Conservation (phyloP, 2,888 invertebrate species). For the Caenorhabditis uteleia region DNA sequence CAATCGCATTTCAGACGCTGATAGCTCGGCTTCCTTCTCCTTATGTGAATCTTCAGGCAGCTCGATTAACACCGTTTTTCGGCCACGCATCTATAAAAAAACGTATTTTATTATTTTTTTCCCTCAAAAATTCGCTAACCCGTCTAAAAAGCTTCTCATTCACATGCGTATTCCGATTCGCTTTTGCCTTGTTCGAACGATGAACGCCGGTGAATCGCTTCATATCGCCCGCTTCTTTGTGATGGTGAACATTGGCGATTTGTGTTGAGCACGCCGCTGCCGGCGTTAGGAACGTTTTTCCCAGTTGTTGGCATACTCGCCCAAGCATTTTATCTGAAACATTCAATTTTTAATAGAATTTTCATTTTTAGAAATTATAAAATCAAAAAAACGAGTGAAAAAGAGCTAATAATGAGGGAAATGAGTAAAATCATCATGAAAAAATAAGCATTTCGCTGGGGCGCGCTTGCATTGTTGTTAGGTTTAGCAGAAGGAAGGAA, state of each 20-base stretch:
- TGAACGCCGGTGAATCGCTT: slow-evolving; percentile 54
- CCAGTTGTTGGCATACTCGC: slow-evolving; percentile 22
- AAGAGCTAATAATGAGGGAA: neutral
- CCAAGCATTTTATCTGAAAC: slow-evolving; percentile 34
- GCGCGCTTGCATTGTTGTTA: slow-evolving; percentile 14
- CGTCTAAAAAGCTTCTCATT: slow-evolving; percentile 63
- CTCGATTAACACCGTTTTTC: slow-evolving; percentile 61
- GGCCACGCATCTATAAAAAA: slow-evolving; percentile 59
- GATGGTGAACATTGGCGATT: slow-evolving; percentile 59
- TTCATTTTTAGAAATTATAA: neutral
- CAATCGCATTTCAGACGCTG: slow-evolving; percentile 54
- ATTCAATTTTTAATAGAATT: neutral
- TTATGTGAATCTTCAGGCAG: slow-evolving; percentile 61
- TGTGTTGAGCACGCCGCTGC: slow-evolving; percentile 17
- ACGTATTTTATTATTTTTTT: neutral
- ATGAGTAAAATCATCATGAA: slow-evolving; percentile 18
- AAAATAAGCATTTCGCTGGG: slow-evolving; percentile 4
- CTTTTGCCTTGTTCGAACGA: slow-evolving; percentile 59
- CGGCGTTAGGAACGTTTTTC: slow-evolving; percentile 14
- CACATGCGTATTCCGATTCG: slow-evolving; percentile 66
- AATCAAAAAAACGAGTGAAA: neutral
- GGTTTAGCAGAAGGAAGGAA: neutral
- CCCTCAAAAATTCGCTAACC: no score
- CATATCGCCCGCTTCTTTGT: slow-evolving; percentile 59
- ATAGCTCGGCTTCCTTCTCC: slow-evolving; percentile 43